Evolutionary conservation across 2,797 vertebrate species (phyloP).

Genomic region (Columba guinea): DNA sequence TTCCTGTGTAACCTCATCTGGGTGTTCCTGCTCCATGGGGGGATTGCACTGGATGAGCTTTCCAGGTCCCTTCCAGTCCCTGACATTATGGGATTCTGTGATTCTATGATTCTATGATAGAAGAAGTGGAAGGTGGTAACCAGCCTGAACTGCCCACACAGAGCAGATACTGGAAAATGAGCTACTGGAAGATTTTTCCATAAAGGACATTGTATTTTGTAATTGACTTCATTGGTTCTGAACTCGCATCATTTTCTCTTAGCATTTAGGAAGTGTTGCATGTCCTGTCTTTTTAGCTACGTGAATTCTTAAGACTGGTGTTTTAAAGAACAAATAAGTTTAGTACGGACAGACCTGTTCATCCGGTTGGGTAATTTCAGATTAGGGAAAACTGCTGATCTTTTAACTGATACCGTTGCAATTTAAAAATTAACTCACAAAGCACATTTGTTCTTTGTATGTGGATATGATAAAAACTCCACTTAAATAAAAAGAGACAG

Average conservation of each 20-base stretch:
- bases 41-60: no score
- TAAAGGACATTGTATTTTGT: not conserved
- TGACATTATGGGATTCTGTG: no score
- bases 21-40: no score
- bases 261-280: not conserved
- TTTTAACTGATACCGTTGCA: not conserved
- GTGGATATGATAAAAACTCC: not conserved
- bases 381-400: not conserved
- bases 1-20: no score
- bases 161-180: not conserved
- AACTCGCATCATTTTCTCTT: not conserved
- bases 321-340: not conserved
- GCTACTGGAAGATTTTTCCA: not conserved
- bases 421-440: not conserved
- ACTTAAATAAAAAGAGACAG: not conserved
- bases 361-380: not conserved
- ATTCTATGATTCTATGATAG: no score
- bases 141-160: not conserved
- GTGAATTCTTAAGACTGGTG: not conserved
- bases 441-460: not conserved
- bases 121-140: not conserved
- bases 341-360: not conserved
- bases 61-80: no score
- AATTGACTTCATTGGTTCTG: not conserved
- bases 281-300: not conserved